These are phyloP conservation scores for Heterochromis multidens DNA, from an alignment of 2,113 vertebrate species.

Conservation along the genomic window DNA sequence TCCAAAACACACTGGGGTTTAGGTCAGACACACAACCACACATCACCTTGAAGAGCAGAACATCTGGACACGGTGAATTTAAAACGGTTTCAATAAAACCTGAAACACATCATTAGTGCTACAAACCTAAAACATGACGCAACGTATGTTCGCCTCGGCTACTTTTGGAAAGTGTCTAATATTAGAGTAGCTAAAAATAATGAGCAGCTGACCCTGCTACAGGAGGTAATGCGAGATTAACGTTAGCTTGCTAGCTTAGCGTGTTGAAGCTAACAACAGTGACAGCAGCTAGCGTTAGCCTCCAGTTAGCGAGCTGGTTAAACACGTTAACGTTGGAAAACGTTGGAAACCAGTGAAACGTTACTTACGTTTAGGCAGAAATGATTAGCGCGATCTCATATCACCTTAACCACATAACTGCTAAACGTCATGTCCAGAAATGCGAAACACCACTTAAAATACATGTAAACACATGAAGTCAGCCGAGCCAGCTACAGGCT, in stretches of 20 bases:
- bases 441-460: background rate
- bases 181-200: background rate
- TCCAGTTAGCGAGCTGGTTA: background rate
- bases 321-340: constrained; percentile 6
- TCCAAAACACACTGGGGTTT: background rate
- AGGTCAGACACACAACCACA: too few relatives aligned
- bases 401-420: too few relatives aligned
- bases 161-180: background rate
- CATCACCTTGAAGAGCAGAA: background rate
- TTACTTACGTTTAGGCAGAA: accelerated
- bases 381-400: background rate
- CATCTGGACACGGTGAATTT: too few relatives aligned
- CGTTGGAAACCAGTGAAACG: accelerated
- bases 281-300: constrained; percentile 27
- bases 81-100: too few relatives aligned
- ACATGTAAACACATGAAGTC: constrained; percentile 43
- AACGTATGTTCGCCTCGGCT: background rate
- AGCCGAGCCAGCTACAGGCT: constrained; percentile 9
- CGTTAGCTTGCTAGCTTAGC: constrained; percentile 3
- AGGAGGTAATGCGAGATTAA: constrained; percentile 15
- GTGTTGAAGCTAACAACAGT: constrained; percentile 14
- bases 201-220: background rate
- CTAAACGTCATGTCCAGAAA: background rate
- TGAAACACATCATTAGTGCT: background rate
- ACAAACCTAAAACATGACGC: background rate